These are phyloP conservation scores for Trichosurus vulpecula DNA, from an alignment of 2,797 vertebrate genomes.

Conservation along the genomic window DNA sequence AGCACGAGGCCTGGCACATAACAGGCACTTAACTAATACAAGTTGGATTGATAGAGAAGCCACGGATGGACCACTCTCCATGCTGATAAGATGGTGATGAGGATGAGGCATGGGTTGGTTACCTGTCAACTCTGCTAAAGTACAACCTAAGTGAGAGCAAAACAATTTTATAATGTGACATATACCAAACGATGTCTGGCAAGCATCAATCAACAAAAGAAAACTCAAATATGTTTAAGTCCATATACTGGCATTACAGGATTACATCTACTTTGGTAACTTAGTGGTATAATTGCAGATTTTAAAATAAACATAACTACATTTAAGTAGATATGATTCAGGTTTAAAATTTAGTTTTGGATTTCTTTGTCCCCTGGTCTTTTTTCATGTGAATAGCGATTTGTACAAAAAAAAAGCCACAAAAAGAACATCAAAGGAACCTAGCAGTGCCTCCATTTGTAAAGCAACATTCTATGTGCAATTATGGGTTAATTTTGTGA, in stretches of 20 bases:
- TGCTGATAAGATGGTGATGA: neutral
- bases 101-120: neutral
- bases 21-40: neutral
- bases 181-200: neutral
- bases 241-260: neutral
- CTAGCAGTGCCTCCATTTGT: neutral
- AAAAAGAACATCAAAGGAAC: neutral
- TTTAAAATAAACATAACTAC: neutral
- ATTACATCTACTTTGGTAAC: neutral
- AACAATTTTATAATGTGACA: neutral
- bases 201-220: neutral
- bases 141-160: neutral
- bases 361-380: neutral
- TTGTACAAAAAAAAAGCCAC: neutral
- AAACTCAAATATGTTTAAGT: neutral
- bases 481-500: neutral
- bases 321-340: neutral
- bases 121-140: neutral
- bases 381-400: neutral
- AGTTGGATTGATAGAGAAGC: neutral
- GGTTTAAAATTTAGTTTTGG: neutral
- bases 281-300: neutral
- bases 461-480: neutral
- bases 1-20: neutral
- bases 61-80: too few species aligned